Percentiles rank a stretch among this genome's conserved stretches.
Evolutionary conservation across 2,888 invertebrate species (phyloP).

Genomic region (Ecdyonurus torrentis): DNA sequence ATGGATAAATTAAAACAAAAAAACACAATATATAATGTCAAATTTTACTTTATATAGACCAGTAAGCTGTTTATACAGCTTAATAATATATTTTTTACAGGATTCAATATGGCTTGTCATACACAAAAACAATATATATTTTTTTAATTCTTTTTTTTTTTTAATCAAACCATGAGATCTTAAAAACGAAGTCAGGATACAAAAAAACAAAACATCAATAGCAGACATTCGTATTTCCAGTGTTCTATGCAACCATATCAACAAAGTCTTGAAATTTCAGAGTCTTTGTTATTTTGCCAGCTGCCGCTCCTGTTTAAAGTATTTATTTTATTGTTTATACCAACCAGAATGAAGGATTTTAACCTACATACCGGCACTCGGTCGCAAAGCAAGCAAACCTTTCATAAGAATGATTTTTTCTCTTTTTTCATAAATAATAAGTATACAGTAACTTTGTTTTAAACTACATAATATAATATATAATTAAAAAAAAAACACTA

Average conservation of each 20-base stretch:
- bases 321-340: too few relatives aligned
- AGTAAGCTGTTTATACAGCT: background rate
- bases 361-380: background rate
- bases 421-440: background rate
- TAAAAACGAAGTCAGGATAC: background rate
- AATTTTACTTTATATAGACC: background rate
- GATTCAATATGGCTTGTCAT: background rate
- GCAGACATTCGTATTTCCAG: background rate
- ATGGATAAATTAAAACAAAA: background rate
- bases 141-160: background rate
- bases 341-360: background rate
- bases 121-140: background rate
- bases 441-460: background rate
- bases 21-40: background rate
- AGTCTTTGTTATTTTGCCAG: too few relatives aligned
- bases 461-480: background rate
- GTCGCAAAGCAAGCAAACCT: background rate
- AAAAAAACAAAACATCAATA: background rate
- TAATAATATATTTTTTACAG: background rate
- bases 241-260: background rate
- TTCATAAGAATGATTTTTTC: background rate
- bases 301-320: background rate
- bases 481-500: background rate
- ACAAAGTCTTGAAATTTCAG: background rate
- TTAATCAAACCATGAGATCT: constrained; percentile 1